Evolutionary conservation across 2,797 vertebrate species (phyloP).

Genomic region (Artibeus jamaicensis): DNA sequence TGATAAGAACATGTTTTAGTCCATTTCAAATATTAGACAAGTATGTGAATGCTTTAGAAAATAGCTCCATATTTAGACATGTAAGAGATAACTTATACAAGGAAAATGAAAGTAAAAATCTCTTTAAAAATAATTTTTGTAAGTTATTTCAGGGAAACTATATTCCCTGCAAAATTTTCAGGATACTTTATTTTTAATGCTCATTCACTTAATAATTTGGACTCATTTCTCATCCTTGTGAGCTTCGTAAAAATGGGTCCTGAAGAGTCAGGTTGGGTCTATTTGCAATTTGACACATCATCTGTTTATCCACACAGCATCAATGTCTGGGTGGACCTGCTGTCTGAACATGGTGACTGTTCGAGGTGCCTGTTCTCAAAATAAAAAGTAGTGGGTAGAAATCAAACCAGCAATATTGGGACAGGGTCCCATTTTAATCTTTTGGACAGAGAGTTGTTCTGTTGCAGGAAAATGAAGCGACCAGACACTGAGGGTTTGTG

Average conservation of each 20-base stretch:
- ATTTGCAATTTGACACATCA: background rate
- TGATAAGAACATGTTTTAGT: background rate
- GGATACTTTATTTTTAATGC: background rate
- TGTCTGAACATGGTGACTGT: background rate
- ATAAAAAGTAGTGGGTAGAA: background rate
- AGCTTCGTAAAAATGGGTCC: background rate
- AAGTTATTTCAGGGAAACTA: background rate
- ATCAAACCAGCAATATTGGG: background rate
- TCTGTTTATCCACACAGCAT: background rate
- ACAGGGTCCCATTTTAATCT: background rate
- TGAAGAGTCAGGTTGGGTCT: background rate
- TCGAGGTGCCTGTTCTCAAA: background rate
- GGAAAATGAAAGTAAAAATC: background rate
- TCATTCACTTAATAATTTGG: background rate
- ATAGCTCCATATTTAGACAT: conserved; percentile 30
- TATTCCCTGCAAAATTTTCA: background rate
- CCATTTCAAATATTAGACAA: background rate
- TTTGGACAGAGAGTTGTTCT: background rate
- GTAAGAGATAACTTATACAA: background rate
- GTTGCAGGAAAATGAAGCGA: too few relatives aligned
- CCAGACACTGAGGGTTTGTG: too few relatives aligned
- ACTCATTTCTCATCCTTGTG: background rate
- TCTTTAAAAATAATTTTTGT: background rate
- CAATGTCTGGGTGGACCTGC: background rate
- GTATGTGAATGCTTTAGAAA: conserved; percentile 24